phyloP scores from a whole-genome alignment of 2,113 vertebrate species.

The Turdus rufiventris region DNA sequence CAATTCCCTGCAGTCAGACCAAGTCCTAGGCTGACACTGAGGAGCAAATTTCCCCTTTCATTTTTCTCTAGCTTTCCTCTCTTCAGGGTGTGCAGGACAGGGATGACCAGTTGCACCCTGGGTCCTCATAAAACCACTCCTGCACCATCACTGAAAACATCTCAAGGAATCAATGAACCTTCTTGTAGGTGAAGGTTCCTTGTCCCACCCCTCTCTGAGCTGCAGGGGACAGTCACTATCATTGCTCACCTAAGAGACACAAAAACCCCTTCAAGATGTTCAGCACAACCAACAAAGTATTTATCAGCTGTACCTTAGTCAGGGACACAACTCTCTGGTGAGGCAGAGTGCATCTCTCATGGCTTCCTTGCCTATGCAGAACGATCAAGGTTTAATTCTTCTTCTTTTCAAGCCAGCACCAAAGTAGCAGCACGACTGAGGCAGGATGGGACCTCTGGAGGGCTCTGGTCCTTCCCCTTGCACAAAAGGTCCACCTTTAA shows the following conservation, averaged over 20 bases:
- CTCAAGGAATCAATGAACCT: neutral
- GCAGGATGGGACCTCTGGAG: neutral
- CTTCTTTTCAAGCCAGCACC: neutral
- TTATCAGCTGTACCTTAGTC: neutral
- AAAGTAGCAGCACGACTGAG: neutral
- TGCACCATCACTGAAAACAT: neutral
- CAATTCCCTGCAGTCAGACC: neutral
- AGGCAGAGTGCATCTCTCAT: neutral
- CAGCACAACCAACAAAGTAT: neutral
- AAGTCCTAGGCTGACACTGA: neutral
- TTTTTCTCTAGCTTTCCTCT: neutral
- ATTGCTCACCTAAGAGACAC: neutral
- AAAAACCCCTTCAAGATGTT: neutral
- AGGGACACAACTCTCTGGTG: neutral
- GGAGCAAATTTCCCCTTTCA: neutral
- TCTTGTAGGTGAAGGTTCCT: fast-evolving
- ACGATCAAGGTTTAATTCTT: neutral
- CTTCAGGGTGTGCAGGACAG: neutral
- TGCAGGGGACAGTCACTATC: neutral
- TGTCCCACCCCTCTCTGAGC: neutral
- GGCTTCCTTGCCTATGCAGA: neutral
- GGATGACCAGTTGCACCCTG: fast-evolving
- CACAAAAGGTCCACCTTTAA: neutral
- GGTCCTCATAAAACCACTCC: neutral
- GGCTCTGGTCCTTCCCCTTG: neutral